Base-by-base conservation (phyloP, 2,888 invertebrate genomes). In the Hydroisotoma schaefferi region DNA sequence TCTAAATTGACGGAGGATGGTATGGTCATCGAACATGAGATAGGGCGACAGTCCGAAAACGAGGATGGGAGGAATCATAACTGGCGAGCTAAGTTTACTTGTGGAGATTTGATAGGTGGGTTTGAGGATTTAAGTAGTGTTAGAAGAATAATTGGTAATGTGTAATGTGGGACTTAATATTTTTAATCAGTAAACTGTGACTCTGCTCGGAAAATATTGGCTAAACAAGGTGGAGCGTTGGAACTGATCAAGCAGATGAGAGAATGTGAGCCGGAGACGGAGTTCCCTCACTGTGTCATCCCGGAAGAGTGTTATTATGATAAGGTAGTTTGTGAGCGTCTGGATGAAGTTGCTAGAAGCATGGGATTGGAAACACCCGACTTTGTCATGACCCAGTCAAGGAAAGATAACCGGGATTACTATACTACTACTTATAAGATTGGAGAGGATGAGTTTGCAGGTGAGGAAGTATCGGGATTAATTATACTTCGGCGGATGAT, bases 241-340 rank as follows among this genome's bases (percentile, higher is more conserved):
- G 33, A 58, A 12, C 29, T 58, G 2, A 12, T 58, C 6, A 38
- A 44, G 25, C 26, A 27, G 20, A 6, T 57, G 18, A 40, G n/a
- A 22, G 28, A 54, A 22, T 5, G 20, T 4, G 33, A 52, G 5
- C 52, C 52, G 4, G 18, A 12, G 18, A 12, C 5, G n/a, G 12
- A 20, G 8, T 22, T 33, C 22, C 53, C 40, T 33, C 23, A 2
- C 10, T 53, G 22, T 18, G 15, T 2, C n/a, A 53, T 53, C 25
- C 53, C 53, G 5, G 53, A 53, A 25, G 53, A 12, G 38, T 25
- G 26, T 18, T 53, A 20, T 40, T 53, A 26, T 53, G 53, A 53
- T 25, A 18, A 18, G 22, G 23, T 25, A 2, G 26, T 53, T 2
- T 12, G 18, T 15, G 27, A 26, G 3, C 22, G 37, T 15, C 20